Evolutionary conservation across 2,113 vertebrate genomes (phyloP), one percentile per base, ranked within the genome.

Genomic region (Mesoclemmys tuberculata): DNA sequence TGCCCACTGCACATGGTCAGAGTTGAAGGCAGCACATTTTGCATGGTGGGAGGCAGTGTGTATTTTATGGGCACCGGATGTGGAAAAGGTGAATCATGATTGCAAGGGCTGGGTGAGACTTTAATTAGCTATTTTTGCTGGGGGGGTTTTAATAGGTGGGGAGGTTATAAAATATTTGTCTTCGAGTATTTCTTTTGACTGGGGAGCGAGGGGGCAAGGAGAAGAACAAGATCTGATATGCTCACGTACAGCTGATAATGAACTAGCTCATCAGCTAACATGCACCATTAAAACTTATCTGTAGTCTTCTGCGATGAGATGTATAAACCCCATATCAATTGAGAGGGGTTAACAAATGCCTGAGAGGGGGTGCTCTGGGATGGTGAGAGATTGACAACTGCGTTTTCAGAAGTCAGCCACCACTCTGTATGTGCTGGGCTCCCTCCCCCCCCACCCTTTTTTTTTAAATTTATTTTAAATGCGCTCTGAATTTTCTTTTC

Each of bases 151-250:
- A 5, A 5, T 35, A 4, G 38, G 35, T 8, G 93, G 41, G 29
- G 94, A 84, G 27, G 64, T 58, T 7, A 38, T 0, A 0, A 82
- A 89, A 38, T 5, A 12, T 41, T 90, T 64, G 38, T 58, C 82
- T 81, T 75, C 6, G 52, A 74, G 88, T 5, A 64, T 3, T 92
- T n/a, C 78, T 85, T 79, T 44, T 80, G 74, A 64, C 77, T 18
- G 5, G 0, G 48, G 22, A 77, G 49, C 46, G 0, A 84, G 38
- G 74, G 54, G 80, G 56, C 6, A 31, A 89, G 64, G 35, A 74
- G 51, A 80, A 94, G 81, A 0, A 0, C 29, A 90, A 58, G 82
- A 80, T 2, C 22, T 7, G 58, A 11, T 46, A 19, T 0, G 10
- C 55, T 51, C 4, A 31, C 1, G 46, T 35, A 90, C n/a, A 12